Evolutionary conservation across 1,140 invertebrate species (phyloP), one percentile per base, ranked within the genome.

Genomic region (Acromyrmex echinatior): DNA sequence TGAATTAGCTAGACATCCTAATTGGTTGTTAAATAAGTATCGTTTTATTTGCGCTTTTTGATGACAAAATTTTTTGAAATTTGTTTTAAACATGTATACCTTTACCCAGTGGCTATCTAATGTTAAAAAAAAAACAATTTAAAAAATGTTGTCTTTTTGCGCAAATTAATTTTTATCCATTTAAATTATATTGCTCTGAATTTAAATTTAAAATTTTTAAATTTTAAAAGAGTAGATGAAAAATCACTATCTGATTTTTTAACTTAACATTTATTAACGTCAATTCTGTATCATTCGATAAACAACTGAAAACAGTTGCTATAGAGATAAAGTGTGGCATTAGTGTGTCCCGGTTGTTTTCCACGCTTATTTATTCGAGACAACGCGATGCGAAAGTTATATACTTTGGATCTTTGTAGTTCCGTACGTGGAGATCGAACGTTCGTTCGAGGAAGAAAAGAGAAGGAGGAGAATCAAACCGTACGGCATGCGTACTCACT

Each of bases 301-400:
- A 79, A 51, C 39, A 65, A 25, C 25, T 12, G 16, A 39, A 60
- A 25, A 28, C 39, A 39, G 56, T 78, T 49, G 18, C 12, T 65
- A 28, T 12, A 31, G 35, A 18, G 12, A 79, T 65, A 65, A 79
- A 70, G 66, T 70, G 39, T 70, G 66, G 66, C 39, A 49, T 49
- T 70, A 77, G 74, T 45, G 74, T 31, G 49, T 56, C 63, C 16
- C 31, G 31, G 28, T 21, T 16, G 78, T 68, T 80, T 80, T 49
- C 63, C 78, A 70, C 63, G 49, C 78, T 81, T 71, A 81, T 81
- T 81, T 80, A 80, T 81, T 81, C 51, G 65, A 71, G 51, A 10
- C 53, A 51, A 81, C 51, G 79, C 79, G 51, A 81, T 35, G 79
- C 79, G 51, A 81, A 81, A 81, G 65, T 78, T 65, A 49, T 25